Conservation (phyloP, 2,113 vertebrate species). For the Gallinago jamesoni region DNA sequence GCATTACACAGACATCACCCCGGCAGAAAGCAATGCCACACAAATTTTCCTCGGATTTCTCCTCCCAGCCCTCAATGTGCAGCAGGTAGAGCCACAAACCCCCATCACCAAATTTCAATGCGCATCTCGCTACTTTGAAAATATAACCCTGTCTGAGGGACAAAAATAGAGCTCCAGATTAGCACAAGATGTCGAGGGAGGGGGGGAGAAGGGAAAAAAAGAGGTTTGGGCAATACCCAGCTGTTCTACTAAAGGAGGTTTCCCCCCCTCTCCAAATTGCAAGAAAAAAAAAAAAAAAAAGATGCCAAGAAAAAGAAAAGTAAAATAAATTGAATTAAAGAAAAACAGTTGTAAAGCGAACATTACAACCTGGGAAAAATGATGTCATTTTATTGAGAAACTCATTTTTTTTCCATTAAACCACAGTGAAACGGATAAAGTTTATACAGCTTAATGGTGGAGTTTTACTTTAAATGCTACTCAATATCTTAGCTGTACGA, state of each 20-base stretch:
- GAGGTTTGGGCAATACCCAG: neutral
- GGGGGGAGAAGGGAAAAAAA: neutral
- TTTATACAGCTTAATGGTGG: conserved; percentile 64
- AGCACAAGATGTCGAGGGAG: neutral
- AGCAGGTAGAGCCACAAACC: conserved; percentile 23
- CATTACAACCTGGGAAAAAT: conserved; percentile 56
- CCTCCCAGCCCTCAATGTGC: neutral
- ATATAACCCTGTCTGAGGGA: neutral
- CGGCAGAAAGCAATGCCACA: neutral
- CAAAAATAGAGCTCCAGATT: neutral
- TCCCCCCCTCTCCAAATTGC: neutral
- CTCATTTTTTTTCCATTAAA: conserved; percentile 63
- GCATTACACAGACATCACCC: neutral
- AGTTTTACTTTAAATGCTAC: conserved; percentile 62
- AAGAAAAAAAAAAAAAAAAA: neutral
- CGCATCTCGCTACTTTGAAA: neutral
- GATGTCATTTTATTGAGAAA: conserved; percentile 71
- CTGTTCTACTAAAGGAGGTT: neutral
- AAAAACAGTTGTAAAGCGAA: conserved; percentile 67
- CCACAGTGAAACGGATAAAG: conserved; percentile 58
- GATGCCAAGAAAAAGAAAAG: conserved; percentile 61
- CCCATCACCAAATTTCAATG: neutral
- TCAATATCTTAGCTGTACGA: conserved; percentile 44
- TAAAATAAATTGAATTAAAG: conserved; percentile 71
- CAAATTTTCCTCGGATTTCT: neutral